Evolutionary conservation across 2,113 vertebrate genomes (phyloP), one percentile per base, ranked within the genome.

Genomic region (Seriola aureovittata): DNA sequence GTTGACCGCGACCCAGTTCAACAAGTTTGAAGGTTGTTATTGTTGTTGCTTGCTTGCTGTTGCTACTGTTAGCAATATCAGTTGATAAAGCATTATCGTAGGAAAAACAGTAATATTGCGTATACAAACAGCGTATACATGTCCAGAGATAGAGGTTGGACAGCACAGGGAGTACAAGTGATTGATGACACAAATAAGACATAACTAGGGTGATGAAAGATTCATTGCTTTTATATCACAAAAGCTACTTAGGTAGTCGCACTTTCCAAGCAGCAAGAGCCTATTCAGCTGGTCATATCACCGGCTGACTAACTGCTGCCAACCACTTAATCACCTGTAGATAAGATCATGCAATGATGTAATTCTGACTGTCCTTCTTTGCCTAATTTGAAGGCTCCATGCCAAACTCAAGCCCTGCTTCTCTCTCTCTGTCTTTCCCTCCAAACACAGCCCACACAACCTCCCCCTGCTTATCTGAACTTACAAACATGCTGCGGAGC

Each of bases 361-460:
- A 4, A 34, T 62, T 60, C 11, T 25, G 5, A 57, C 17, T 0
- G 34, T 23, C 36, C 46, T 67, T 21, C 13, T 46, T 42, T 57
- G n/a, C n/a, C 44, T 19, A 52, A 54, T 42, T 36, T 46, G 1
- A 62, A 57, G 55, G 58, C 36, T 29, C 29, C 3, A 17, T 34
- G 55, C 21, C 29, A 82, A 82, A 44, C 40, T 52, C 10, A n/a
- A 68, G 36, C 60, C 21, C 23, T 14, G 32, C 23, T 74, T 59
- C 7, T 65, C n/a, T 48, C 19, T 59, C 21, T 38, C 9, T 1
- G 7, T 54, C 42, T 66, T 66, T 46, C n/a, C 32, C 48, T 69
- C 29, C 13, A n/a, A 58, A 42, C 38, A 65, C 34, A 54, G 44
- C 25, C 14, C 8, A 19, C 42, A 83, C 64, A 63, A 17, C 38